A percentile compares a stretch with the other conserved stretches of the same genome.
phyloP scores from a whole-genome alignment of 2,797 vertebrate species.

The Notolepis coatsorum region DNA sequence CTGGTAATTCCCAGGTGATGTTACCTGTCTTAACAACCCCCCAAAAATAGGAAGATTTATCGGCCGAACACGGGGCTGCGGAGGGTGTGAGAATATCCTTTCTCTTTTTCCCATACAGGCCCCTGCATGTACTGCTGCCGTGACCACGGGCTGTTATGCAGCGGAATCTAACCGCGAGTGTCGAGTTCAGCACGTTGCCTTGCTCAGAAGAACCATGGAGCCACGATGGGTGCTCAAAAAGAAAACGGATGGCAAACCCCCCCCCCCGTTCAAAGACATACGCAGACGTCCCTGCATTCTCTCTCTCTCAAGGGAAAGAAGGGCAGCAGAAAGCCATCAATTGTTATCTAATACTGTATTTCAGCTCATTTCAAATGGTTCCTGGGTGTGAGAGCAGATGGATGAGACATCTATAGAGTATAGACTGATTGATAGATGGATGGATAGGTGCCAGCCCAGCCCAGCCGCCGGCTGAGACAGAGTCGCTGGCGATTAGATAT shows the following conservation, averaged over 20 bases:
- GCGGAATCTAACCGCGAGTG: too few species aligned
- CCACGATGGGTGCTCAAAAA: background rate
- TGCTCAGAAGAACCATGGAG: background rate
- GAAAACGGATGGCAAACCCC: background rate
- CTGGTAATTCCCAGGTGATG: conserved; percentile 55
- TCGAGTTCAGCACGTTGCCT: background rate
- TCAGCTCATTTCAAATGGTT: background rate
- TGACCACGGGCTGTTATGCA: too few species aligned
- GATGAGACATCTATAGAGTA: conserved; percentile 22
- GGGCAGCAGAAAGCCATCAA: conserved; percentile 15
- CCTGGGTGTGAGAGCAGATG: conserved; percentile 25
- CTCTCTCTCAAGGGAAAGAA: background rate
- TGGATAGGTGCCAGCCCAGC: conserved; percentile 23
- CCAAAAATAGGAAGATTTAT: conserved; percentile 54
- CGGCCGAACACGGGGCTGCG: conserved; percentile 29
- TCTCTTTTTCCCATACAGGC: background rate
- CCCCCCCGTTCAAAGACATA: background rate
- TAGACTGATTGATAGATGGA: conserved; percentile 31
- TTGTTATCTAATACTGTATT: conserved; percentile 15
- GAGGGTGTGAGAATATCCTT: conserved; percentile 13
- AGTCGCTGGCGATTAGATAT: background rate
- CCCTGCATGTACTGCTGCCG: background rate
- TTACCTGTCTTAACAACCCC: conserved; percentile 53
- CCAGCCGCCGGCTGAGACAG: conserved; percentile 3
- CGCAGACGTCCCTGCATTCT: background rate